Evolutionary conservation across 2,888 invertebrate genomes (phyloP), one percentile per base, ranked within the genome.

Genomic region (Papilio demoleus): DNA sequence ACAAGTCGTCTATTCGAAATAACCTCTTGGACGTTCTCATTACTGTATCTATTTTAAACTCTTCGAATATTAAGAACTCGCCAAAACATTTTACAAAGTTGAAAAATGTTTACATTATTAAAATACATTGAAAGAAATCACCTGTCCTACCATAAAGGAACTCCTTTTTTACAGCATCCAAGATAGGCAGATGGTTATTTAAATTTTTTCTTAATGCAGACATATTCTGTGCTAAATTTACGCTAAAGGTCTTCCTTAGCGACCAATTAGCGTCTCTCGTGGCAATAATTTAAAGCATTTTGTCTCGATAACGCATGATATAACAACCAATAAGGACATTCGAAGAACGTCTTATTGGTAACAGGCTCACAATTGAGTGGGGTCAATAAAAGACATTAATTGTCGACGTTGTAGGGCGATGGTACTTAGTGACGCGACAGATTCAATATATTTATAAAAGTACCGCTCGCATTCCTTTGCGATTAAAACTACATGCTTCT

Each of bases 301-400:
- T 8, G n/a, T n/a, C 34, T 34, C 47, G 34, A 63, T 63, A 34
- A 42, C n/a, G 27, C 59, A 60, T 31, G 38, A 47, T 45, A 65
- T 50, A 27, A 45, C 34, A 56, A 68, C 31, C 65, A 61, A 65
- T 58, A 31, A 47, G 24, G 31, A 38, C 50, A 64, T 68, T 22
- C 42, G 71, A 69, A 70, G 75, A 74, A 76, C 76, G 71, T 75
- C 65, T 58, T 60, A 38, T 42, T 64, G 69, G 73, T 76, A 72
- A 84, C 81, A 79, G 74, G 66, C 75, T 72, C 73, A 75, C 84
- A 84, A 86, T 86, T 86, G 85, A 80, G 71, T 73, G 79, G 66
- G 82, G 82, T 85, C 83, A 88, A 88, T 86, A 85, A 84, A 82
- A 78, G 73, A 75, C 79, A 83, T 83, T 81, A 80, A 78, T 79